Conservation (phyloP, 2,113 vertebrate genomes). For the Gambusia affinis region DNA sequence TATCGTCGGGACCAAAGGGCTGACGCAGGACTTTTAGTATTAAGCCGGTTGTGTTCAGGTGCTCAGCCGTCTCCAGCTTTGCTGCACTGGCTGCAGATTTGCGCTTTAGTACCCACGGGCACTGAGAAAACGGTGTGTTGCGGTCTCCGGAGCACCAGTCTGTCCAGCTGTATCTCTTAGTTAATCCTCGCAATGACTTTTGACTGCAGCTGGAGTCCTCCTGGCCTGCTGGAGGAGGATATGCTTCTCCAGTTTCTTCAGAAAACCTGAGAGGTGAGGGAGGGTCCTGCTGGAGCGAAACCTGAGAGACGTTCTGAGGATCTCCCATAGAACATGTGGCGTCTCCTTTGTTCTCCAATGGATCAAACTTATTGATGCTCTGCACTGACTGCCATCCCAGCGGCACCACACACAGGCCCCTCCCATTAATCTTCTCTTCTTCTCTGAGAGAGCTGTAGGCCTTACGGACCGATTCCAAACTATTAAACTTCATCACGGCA, state of each 20-base stretch:
- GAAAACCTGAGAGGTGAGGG: background rate
- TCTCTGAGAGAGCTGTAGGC: conserved; percentile 70
- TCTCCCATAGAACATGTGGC: conserved; percentile 4
- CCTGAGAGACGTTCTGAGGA: background rate
- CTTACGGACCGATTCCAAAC: conserved; percentile 70
- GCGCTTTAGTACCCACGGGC: conserved; percentile 59
- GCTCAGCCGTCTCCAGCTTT: background rate
- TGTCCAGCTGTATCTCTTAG: background rate
- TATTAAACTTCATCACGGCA: conserved; percentile 82
- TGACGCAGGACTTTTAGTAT: conserved; percentile 25
- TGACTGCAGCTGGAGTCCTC: background rate
- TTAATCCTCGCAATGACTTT: conserved; percentile 1
- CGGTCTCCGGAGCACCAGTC: conserved; percentile 37
- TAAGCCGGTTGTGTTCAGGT: background rate
- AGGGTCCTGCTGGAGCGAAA: background rate
- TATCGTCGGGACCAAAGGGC: conserved; percentile 53
- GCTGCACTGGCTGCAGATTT: conserved; percentile 12
- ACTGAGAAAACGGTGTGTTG: conserved; percentile 11
- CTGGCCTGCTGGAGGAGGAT: background rate
- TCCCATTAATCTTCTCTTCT: conserved; percentile 5
- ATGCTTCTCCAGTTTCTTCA: background rate
- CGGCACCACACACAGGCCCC: conserved; percentile 63
- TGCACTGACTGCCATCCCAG: conserved; percentile 66
- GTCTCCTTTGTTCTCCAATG: conserved; percentile 14
- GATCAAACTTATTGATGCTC: background rate